Evolutionary conservation across 2,797 vertebrate species (phyloP).

Genomic region (Eupleurogrammus muticus): DNA sequence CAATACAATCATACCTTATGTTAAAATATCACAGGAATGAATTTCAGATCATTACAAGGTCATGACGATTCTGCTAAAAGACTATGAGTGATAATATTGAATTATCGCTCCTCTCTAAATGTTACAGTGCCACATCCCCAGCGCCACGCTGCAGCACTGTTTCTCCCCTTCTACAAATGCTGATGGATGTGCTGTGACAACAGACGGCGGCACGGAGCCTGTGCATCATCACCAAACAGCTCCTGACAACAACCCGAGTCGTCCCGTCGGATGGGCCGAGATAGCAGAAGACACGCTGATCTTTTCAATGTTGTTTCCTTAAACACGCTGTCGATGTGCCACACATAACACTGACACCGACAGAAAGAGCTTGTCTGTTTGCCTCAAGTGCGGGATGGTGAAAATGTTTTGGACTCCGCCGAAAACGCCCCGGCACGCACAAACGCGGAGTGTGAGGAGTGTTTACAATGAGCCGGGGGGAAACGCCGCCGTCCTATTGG

Average conservation of each 20-base stretch:
- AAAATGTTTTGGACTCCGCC: constrained; percentile 66
- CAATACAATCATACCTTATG: constrained; percentile 1
- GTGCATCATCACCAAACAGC: constrained; percentile 79
- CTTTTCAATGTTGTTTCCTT: constrained; percentile 81
- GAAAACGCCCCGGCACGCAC: constrained; percentile 45
- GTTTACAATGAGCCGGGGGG: constrained; percentile 73
- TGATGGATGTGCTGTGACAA: constrained; percentile 75
- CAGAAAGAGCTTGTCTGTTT: constrained; percentile 82
- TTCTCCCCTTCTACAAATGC: constrained; percentile 41
- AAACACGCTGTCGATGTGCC: constrained; percentile 70
- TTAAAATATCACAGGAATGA: constrained; percentile 13
- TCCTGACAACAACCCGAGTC: constrained; percentile 80
- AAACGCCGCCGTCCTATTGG: constrained; percentile 61
- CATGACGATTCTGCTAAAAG: constrained; percentile 19
- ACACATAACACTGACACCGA: constrained; percentile 77
- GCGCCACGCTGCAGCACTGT: constrained; percentile 26
- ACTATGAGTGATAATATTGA: constrained; percentile 32
- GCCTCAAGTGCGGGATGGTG: constrained; percentile 63
- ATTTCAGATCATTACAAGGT: constrained; percentile 14
- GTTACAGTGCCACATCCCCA: constrained; percentile 2
- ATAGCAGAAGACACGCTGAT: constrained; percentile 82
- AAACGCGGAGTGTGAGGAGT: constrained; percentile 68
- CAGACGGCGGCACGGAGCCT: constrained; percentile 70
- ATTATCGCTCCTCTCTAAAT: constrained; percentile 31
- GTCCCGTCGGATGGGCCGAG: constrained; percentile 66